Conservation (phyloP, 2,113 vertebrate species). For the Edolisoma coerulescens region DNA sequence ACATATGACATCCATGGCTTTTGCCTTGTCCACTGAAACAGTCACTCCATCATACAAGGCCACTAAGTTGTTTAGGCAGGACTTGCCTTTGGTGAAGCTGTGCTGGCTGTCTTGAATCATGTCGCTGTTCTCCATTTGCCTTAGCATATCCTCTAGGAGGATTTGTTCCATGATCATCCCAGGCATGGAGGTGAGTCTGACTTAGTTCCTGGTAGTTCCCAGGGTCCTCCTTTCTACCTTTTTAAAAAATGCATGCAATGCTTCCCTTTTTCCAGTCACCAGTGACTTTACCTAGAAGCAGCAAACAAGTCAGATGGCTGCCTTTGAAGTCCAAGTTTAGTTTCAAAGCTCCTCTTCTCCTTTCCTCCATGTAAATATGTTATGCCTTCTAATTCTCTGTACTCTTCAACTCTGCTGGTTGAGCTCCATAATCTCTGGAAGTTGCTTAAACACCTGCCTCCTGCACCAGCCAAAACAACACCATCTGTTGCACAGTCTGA, state of each 20-base stretch:
- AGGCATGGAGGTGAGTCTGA: neutral
- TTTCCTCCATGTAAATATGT: neutral
- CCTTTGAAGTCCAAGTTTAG: neutral
- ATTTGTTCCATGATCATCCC: neutral
- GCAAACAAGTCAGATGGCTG: neutral
- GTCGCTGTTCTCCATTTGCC: neutral
- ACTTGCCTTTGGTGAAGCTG: neutral
- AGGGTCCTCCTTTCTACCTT: neutral
- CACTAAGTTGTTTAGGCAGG: neutral
- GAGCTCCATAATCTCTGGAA: constrained; percentile 36
- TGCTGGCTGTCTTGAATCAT: neutral
- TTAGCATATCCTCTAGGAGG: neutral
- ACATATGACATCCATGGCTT: neutral
- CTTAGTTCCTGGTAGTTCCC: neutral
- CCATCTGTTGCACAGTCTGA: constrained; percentile 20
- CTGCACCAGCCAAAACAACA: neutral
- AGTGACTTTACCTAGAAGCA: neutral
- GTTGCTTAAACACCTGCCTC: constrained; percentile 12
- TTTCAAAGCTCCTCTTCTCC: neutral
- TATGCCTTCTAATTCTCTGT: neutral
- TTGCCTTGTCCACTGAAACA: neutral
- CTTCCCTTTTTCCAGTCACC: neutral
- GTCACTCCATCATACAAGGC: neutral
- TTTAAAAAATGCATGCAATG: neutral
- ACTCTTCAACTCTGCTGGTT: neutral